Conservation (phyloP, 1,140 invertebrate species). For the Bombus pascuorum region DNA sequence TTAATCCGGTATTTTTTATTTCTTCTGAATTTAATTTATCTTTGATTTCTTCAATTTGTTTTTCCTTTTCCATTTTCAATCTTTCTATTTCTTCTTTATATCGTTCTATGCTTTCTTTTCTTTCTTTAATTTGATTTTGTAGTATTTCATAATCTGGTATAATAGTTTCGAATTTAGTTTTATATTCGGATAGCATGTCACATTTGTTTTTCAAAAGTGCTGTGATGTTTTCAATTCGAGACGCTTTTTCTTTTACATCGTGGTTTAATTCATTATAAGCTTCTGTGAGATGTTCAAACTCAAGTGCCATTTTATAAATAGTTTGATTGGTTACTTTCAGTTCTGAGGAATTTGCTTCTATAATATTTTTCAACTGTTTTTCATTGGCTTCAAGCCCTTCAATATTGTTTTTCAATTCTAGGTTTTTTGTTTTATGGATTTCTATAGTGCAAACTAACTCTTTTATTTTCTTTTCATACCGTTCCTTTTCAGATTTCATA, state of each 20-base stretch:
- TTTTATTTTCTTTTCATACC: slow-evolving; percentile 60
- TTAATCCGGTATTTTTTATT: slow-evolving; percentile 62
- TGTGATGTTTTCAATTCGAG: slow-evolving; percentile 69
- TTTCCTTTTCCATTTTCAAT: slow-evolving; percentile 62
- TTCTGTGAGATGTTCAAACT: slow-evolving; percentile 63
- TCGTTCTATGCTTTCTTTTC: slow-evolving; percentile 65
- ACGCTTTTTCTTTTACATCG: slow-evolving; percentile 63
- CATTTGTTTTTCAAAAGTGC: slow-evolving; percentile 73
- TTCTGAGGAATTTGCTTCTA: slow-evolving; percentile 69
- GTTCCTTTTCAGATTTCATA: slow-evolving; percentile 64
- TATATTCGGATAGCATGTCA: slow-evolving; percentile 76
- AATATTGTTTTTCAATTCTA: slow-evolving; percentile 68
- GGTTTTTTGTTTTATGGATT: slow-evolving; percentile 61
- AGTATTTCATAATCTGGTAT: slow-evolving; percentile 72
- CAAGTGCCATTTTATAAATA: slow-evolving; percentile 54
- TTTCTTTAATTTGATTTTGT: slow-evolving; percentile 66
- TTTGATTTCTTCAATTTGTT: slow-evolving; percentile 54
- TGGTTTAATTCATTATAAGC: slow-evolving; percentile 58
- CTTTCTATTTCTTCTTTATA: slow-evolving; percentile 71
- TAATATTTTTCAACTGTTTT: slow-evolving; percentile 67
- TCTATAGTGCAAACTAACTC: slow-evolving; percentile 62
- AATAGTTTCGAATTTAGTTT: slow-evolving; percentile 72
- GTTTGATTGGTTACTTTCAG: slow-evolving; percentile 50
- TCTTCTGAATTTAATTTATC: slow-evolving; percentile 65
- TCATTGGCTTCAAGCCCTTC: slow-evolving; percentile 71